Base-by-base conservation (phyloP, 2,888 invertebrate genomes). In the Uloborus plumipes region DNA sequence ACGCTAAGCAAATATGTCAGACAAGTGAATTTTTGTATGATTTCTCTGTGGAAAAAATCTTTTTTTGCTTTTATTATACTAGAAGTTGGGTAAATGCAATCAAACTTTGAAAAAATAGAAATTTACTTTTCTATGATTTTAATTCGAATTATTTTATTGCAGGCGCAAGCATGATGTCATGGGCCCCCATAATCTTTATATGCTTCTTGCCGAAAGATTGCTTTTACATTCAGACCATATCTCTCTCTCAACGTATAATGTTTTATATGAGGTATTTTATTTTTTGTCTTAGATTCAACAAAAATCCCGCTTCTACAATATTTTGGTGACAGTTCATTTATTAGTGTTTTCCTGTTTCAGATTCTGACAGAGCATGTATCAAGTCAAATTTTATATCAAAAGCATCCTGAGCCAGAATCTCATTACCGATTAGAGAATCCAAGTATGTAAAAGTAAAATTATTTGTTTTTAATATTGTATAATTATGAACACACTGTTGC, bases 161-260 rank as follows among this genome's bases (percentile, higher is more conserved):
- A 97, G 97, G 91, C 93, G 99, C 87, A 99, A 99, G 90, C 98
- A 98, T 90, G 99, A 99, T 90, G 97, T 98, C 74, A 98, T 99
- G 97, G 96, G 96, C 86, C 97, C 98, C 1, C 95, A 97, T 91
- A 99, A 99, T 92, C 92, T 99, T 88, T 99, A 99, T 91, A 98
- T 98, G 39, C 91, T 99, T 88, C 92, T 99, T 87, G 96, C 98
- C 51, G 98, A 98, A 88, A 92, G 98, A 86, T 92, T 99, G 87
- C 91, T 96, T 87, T 91, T 96, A 77, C 94, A 96, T 88, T 95
- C 96, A 88, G 95, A 95, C 88, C 94, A 94, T 14, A 92, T 99
- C 76, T 94, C 97, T 70, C 91, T 99, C 90, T 94, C 98, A 67
- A 98, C 97, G 1, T 99, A 99, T 92, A 99, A 99, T 91, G 98